A percentile compares a stretch with the other conserved stretches of the same genome.
phyloP scores from a whole-genome alignment of 2,888 invertebrate species.

The Polia nebulosa region DNA sequence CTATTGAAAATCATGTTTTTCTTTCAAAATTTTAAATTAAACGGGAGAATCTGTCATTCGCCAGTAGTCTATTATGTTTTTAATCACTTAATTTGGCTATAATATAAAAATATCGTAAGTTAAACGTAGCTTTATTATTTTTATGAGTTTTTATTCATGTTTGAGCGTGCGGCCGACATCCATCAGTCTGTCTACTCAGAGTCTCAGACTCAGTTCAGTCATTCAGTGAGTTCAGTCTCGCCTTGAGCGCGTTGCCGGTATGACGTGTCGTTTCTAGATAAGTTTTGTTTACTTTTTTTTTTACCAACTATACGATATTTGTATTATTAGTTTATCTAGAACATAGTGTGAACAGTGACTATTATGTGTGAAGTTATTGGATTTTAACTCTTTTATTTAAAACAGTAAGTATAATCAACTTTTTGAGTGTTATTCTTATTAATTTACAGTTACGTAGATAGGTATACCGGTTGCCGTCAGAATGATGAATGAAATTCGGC shows the following conservation, averaged over 20 bases:
- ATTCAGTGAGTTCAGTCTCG: slow-evolving; percentile 37
- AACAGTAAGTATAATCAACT: slow-evolving; percentile 26
- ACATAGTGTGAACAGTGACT: slow-evolving; percentile 38
- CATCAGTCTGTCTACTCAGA: no score
- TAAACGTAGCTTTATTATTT: background rate
- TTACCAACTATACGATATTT: slow-evolving; percentile 12
- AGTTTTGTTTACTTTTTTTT: slow-evolving; percentile 45
- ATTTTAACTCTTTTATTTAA: slow-evolving; percentile 34
- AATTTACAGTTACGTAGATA: background rate
- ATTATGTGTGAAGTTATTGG: slow-evolving; percentile 53
- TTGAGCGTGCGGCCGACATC: no score
- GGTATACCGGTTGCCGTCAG: background rate
- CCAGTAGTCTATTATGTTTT: background rate
- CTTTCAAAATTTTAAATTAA: background rate
- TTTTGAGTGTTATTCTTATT: slow-evolving; percentile 2
- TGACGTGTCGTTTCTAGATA: slow-evolving; percentile 21
- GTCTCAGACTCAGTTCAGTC: no score
- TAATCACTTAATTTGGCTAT: background rate
- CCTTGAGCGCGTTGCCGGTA: slow-evolving; percentile 3
- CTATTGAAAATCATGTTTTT: background rate
- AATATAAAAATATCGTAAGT: background rate
- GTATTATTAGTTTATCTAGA: slow-evolving; percentile 12
- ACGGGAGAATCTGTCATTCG: no score
- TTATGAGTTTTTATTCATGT: background rate
- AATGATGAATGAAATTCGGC: slow-evolving; percentile 12